Percentiles rank a stretch among this genome's conserved stretches.
These are phyloP conservation scores for Pammene fasciana DNA, from an alignment of 2,888 invertebrate species.

Conservation along the genomic window DNA sequence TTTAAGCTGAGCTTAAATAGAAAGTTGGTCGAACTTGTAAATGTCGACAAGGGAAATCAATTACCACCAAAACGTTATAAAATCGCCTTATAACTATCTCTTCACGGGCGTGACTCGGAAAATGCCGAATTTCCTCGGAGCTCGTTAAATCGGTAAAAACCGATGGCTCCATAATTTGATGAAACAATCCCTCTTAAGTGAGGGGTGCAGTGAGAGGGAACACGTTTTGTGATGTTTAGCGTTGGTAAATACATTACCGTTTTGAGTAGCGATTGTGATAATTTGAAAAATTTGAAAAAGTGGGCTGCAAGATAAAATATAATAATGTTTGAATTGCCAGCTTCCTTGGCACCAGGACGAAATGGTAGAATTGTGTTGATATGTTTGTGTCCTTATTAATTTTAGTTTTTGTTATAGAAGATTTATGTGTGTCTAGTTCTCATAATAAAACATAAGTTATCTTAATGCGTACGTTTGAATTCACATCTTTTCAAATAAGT, in stretches of 20 bases:
- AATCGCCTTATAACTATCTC: conserved; percentile 12
- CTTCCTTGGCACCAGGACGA: too few species aligned
- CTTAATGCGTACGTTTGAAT: too few species aligned
- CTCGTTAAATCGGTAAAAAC: conserved; percentile 49
- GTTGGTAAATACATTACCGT: background rate
- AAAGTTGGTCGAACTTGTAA: background rate
- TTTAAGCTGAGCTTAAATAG: too few species aligned
- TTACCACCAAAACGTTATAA: background rate
- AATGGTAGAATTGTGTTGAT: too few species aligned
- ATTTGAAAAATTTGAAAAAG: background rate
- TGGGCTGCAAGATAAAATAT: background rate
- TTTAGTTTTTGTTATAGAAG: too few species aligned
- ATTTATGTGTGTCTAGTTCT: too few species aligned
- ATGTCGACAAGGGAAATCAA: background rate
- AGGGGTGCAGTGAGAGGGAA: conserved; percentile 45
- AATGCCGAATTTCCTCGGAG: conserved; percentile 6
- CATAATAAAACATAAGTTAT: too few species aligned
- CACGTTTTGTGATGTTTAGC: background rate
- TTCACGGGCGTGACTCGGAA: background rate
- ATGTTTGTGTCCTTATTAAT: too few species aligned
- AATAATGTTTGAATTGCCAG: too few species aligned
- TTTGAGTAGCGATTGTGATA: background rate
- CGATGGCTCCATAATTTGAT: conserved; percentile 62
- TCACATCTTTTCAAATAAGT: too few species aligned
- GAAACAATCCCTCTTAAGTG: conserved; percentile 55